These are phyloP conservation scores for Epinephelus malabaricus DNA, from an alignment of 2,797 vertebrate species.

Conservation along the genomic window DNA sequence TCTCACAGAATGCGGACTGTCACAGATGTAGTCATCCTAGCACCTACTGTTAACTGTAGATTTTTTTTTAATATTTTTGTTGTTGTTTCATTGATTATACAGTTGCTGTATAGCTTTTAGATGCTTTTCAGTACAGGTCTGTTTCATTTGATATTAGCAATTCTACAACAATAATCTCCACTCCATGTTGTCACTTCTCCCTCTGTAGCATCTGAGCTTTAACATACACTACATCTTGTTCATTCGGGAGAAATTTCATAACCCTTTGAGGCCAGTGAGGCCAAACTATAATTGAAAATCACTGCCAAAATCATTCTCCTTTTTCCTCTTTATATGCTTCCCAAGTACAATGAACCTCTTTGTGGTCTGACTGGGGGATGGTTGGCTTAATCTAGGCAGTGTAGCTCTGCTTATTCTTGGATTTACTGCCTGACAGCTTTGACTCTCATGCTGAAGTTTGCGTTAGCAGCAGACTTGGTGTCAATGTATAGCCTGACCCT, in stretches of 20 bases:
- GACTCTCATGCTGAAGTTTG: constrained; percentile 37
- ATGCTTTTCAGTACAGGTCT: background rate
- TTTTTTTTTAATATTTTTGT: background rate
- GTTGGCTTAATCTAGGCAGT: constrained; percentile 66
- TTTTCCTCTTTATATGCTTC: constrained; percentile 68
- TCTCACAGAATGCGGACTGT: background rate
- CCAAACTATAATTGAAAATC: constrained; percentile 67
- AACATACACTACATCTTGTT: constrained; percentile 1
- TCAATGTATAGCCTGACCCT: constrained; percentile 39
- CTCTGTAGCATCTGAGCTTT: constrained; percentile 16
- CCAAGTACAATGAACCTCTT: constrained; percentile 73
- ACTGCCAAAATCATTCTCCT: constrained; percentile 57
- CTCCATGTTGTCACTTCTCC: constrained; percentile 6
- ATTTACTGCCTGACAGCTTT: constrained; percentile 64
- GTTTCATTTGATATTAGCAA: background rate
- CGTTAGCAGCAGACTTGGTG: constrained; percentile 37
- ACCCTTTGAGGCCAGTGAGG: constrained; percentile 28
- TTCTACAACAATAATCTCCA: background rate
- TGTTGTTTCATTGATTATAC: background rate
- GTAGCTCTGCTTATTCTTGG: constrained; percentile 60
- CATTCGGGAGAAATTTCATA: constrained; percentile 52
- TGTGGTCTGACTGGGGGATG: constrained; percentile 74
- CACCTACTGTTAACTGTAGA: background rate
- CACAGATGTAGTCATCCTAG: background rate
- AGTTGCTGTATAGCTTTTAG: background rate